Evolutionary conservation across 2,888 invertebrate species (phyloP), one percentile per base, ranked within the genome.

Genomic region (Eupithecia pulchellata): DNA sequence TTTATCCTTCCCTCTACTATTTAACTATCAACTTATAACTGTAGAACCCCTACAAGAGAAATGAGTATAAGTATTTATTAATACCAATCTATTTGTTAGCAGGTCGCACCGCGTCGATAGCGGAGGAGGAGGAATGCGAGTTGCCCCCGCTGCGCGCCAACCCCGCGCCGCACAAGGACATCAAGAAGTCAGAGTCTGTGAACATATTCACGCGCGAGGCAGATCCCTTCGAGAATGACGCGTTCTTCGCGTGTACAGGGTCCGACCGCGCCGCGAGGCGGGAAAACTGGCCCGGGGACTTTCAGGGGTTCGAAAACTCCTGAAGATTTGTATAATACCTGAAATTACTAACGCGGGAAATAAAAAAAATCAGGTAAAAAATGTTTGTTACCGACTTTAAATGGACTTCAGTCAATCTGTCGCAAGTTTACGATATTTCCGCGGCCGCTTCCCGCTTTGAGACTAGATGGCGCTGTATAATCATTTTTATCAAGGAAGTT

Each of bases 141-240:
- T 85, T 90, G 25, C 93, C 89, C 27, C 95, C 89, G 55, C 85
- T 89, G 20, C 83, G 88, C 9, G 75, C 80, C 83, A 65, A 94
- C 86, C 30, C 88, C 89, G 82, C 77, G 11, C 42, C 80, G 3
- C 96, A 96, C 74, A 94, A 95, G 68, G 95, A 97, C 82, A 96
- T 98, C 63, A 97, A 97, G 83, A 98, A 98, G 88, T 98, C 98
- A 0, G 98, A 98, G 85, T 98, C 98, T 4, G 97, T 98, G 11
- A 98, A 98, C 89, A 98, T 98, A 81, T 98, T 98, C 91, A 96
- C 97, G 5, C 95, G 97, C 65, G 97, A 97, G 83, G 96, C 95
- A 61, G 98, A 98, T 91, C 98, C 98, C 1, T 98, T 98, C 84
- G 98, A 98, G 79, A 97, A 97, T 67, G 97, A 97, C 80, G 97